These are phyloP conservation scores for Lepilemur septentrionalis DNA, from an alignment of 2,797 vertebrate genomes.

Conservation along the genomic window DNA sequence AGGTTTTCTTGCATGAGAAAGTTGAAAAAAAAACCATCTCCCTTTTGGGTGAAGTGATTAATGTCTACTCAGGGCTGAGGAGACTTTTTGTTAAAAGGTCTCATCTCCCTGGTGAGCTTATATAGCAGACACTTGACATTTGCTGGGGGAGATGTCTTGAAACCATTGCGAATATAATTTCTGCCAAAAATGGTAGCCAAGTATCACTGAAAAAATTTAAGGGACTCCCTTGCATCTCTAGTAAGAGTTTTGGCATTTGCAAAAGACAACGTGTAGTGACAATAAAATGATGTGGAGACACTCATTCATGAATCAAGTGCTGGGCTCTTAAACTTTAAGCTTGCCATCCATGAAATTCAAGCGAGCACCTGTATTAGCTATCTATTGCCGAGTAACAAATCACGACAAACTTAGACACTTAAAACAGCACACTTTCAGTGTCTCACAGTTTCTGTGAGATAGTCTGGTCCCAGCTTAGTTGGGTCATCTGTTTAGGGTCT, in stretches of 20 bases:
- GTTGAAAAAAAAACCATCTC: neutral
- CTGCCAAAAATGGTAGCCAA: neutral
- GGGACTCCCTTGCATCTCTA: neutral
- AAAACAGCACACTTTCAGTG: neutral
- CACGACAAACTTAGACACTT: neutral
- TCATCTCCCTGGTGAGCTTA: neutral
- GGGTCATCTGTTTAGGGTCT: neutral
- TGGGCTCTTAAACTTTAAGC: neutral
- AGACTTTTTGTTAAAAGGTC: neutral
- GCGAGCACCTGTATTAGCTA: neutral
- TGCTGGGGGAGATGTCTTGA: neutral
- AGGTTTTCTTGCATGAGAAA: neutral
- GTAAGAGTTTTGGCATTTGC: neutral
- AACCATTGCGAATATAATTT: constrained; percentile 22
- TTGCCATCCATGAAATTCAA: neutral
- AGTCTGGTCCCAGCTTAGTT: neutral
- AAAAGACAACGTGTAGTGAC: neutral
- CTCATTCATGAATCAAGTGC: neutral
- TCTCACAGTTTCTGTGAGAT: neutral
- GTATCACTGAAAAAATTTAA: neutral
- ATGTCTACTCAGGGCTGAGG: neutral
- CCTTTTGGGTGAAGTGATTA: neutral
- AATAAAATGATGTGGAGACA: neutral
- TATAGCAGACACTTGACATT: neutral
- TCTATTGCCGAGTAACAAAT: neutral